Base-by-base conservation (phyloP, 1,140 invertebrate species). In the Diplogasteroides magnus region DNA sequence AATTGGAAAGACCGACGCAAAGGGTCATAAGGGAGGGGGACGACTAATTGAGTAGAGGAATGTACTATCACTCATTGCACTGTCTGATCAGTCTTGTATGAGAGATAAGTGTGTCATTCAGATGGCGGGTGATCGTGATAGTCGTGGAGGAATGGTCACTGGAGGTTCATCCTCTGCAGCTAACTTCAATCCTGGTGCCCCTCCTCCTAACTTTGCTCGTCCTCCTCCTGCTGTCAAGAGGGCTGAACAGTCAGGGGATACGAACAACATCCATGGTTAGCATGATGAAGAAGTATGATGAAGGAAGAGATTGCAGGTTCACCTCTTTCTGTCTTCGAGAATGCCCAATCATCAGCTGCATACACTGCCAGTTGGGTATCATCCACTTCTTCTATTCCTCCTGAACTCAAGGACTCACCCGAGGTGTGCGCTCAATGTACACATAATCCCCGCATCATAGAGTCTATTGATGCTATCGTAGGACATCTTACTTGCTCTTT, bases 351-450 rank as follows among this genome's bases (percentile, higher is more conserved):
- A 13, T 60, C 70, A 0, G 70, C 70, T 6, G 70, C 70, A 13
- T 72, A 72, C 69, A 72, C 70, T n/a, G 70, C 70, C 13, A 61
- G 25, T 19, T 72, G 70, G 70, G 70, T 72, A 13, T 60, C 48
- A 23, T 73, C 37, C 29, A 72, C 70, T 3, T 56, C 56, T 27
- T 31, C 56, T 11, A 73, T 72, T 56, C 70, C 70, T 2, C 70
- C 70, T 26, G 70, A 72, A 13, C 31, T 72, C 25, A 72, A 72
- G 69, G 70, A 71, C 6, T 59, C 58, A 14, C 70, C 70, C 31
- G 70, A 72, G 31, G 25, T 68, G 57, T 28, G 37, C 37, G 6
- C 6, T 48, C 6, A 48, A n/a, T n/a, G n/a, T n/a, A n/a, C n/a
- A n/a, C n/a, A n/a, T n/a, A n/a, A n/a, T n/a, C n/a, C n/a, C n/a